phyloP scores from a whole-genome alignment of 2,888 invertebrate species.

The Lasioglossum lativentre region DNA sequence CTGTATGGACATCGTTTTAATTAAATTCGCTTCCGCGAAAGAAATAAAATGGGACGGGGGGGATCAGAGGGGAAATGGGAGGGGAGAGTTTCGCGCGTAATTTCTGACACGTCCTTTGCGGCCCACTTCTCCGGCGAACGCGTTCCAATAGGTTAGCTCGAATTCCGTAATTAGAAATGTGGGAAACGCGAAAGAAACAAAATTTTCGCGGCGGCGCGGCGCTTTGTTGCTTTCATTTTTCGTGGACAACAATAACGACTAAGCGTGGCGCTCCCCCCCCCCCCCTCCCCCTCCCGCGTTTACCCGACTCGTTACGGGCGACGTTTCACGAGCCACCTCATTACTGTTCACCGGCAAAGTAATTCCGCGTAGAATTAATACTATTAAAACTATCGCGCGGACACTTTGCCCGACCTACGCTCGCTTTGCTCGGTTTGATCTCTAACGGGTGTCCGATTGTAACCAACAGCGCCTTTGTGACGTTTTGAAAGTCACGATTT shows the following conservation, averaged over 20 bases:
- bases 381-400: slow-evolving; percentile 49
- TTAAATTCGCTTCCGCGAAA: slow-evolving; percentile 45
- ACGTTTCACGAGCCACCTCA: slow-evolving; percentile 44
- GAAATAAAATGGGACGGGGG: slow-evolving; percentile 9
- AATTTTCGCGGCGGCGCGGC: neutral
- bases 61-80: neutral
- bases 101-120: slow-evolving; percentile 60
- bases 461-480: neutral
- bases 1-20: slow-evolving; percentile 58
- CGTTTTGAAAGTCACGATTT: neutral
- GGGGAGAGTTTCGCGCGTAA: slow-evolving; percentile 29
- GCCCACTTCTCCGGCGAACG: slow-evolving; percentile 44
- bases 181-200: slow-evolving; percentile 13
- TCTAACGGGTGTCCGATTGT: slow-evolving; percentile 41
- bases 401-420: slow-evolving; percentile 1
- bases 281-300: no score
- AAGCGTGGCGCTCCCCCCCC: slow-evolving; percentile 10
- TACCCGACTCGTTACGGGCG: slow-evolving; percentile 47
- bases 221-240: neutral
- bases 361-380: slow-evolving; percentile 50
- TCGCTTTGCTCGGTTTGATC: slow-evolving; percentile 25
- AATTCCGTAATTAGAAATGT: slow-evolving; percentile 5
- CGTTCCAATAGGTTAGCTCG: slow-evolving; percentile 36
- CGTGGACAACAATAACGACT: slow-evolving; percentile 35
- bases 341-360: slow-evolving; percentile 49